Evolutionary conservation across 2,113 vertebrate species (phyloP).

Genomic region (Atrichornis clamosus): DNA sequence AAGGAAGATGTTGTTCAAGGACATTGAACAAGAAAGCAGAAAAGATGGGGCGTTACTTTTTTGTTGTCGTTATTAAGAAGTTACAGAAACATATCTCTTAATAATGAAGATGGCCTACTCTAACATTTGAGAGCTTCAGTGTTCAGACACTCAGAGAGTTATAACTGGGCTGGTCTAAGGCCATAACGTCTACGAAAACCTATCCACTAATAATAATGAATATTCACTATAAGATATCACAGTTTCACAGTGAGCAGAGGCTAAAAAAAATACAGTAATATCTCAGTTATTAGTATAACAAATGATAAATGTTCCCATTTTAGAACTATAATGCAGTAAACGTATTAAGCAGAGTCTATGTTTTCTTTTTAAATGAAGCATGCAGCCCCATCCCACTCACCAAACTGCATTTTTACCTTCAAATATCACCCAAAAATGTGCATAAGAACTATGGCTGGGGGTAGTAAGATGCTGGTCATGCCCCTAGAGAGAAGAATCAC

Average conservation of each 20-base stretch:
- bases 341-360: background rate
- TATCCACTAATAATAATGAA: background rate
- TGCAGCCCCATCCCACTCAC: background rate
- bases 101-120: background rate
- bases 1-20: background rate
- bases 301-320: background rate
- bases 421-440: background rate
- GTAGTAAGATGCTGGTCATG: background rate
- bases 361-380: constrained; percentile 20
- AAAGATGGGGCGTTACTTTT: background rate
- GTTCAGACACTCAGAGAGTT: background rate
- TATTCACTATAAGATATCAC: background rate
- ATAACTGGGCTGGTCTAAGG: background rate
- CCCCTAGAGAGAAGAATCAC: background rate
- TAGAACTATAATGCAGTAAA: background rate
- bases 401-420: background rate
- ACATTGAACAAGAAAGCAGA: background rate
- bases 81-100: background rate
- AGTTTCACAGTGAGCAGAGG: background rate
- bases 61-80: background rate
- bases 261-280: background rate
- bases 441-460: background rate
- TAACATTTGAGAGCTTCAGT: background rate
- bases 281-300: background rate
- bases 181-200: background rate